Conservation (phyloP, 2,113 vertebrate species). For the Puma concolor region DNA sequence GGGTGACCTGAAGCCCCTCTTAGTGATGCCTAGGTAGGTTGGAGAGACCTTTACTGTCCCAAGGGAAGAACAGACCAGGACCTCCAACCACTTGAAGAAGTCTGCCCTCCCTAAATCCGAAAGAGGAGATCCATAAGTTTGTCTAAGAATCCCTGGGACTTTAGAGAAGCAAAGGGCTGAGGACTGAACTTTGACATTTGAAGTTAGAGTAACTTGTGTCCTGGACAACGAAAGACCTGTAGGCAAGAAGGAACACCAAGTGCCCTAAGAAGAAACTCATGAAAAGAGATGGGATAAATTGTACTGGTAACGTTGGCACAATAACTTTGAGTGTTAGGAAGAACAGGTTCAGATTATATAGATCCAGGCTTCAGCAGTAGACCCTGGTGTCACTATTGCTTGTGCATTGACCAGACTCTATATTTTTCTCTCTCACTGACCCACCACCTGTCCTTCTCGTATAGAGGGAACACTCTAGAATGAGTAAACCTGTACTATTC, state of each 20-base stretch:
- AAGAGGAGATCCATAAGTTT: not conserved
- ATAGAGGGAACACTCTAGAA: not conserved
- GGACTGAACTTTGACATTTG: not conserved
- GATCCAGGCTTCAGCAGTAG: rapidly evolving
- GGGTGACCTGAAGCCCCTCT: not conserved
- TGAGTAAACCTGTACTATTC: not conserved
- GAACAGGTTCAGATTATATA: not conserved
- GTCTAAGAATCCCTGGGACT: not conserved
- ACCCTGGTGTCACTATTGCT: not conserved
- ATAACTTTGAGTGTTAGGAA: not conserved
- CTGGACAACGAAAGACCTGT: not conserved
- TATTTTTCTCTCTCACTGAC: not conserved
- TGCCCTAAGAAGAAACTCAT: not conserved
- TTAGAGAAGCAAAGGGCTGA: not conserved
- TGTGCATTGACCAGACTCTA: not conserved
- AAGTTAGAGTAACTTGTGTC: not conserved
- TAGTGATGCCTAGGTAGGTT: no score
- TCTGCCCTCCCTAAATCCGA: not conserved
- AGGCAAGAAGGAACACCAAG: not conserved
- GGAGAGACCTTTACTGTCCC: not conserved
- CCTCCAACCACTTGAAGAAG: not conserved
- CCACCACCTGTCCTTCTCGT: not conserved
- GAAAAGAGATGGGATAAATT: not conserved
- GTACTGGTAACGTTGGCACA: not conserved
- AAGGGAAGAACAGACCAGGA: not conserved